Conservation (phyloP, 2,797 vertebrate genomes). For the Melanotaenia boesemani region DNA sequence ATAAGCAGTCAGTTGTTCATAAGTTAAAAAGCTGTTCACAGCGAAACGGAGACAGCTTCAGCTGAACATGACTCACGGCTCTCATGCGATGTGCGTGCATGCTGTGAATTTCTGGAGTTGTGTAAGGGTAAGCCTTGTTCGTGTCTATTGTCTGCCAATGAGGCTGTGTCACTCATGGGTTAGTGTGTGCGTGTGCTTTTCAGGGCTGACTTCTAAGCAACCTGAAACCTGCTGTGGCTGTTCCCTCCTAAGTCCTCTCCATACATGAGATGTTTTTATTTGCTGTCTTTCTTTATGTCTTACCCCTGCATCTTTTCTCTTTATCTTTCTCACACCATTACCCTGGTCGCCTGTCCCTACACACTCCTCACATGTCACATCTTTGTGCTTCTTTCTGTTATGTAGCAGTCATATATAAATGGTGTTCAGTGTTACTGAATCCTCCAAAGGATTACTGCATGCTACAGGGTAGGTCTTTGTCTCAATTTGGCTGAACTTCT, state of each 20-base stretch:
- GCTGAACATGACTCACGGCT: slow-evolving; percentile 55
- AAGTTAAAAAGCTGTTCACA: slow-evolving; percentile 37
- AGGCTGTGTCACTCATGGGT: slow-evolving; percentile 15
- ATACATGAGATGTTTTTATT: slow-evolving; percentile 32
- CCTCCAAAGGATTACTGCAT: too few species aligned
- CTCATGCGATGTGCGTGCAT: slow-evolving; percentile 29
- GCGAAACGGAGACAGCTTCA: slow-evolving; percentile 28
- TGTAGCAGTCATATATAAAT: slow-evolving; percentile 32
- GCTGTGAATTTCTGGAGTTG: slow-evolving; percentile 33
- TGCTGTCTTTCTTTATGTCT: slow-evolving; percentile 34
- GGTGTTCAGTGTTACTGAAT: slow-evolving; percentile 20
- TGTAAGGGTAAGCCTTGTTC: slow-evolving; percentile 35
- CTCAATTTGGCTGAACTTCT: slow-evolving; percentile 45
- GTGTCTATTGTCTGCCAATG: slow-evolving; percentile 21
- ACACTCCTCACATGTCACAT: slow-evolving; percentile 21
- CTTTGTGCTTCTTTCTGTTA: slow-evolving; percentile 6
- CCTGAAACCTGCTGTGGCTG: slow-evolving; percentile 14
- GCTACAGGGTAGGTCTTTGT: slow-evolving; percentile 13
- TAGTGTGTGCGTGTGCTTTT: slow-evolving; percentile 26
- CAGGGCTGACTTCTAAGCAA: slow-evolving; percentile 40
- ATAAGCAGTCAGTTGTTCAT: slow-evolving; percentile 34
- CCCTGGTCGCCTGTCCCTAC: too few species aligned
- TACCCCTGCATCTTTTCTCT: too few species aligned
- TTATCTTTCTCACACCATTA: slow-evolving; percentile 9
- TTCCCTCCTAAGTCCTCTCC: slow-evolving; percentile 27